These are phyloP conservation scores for Drosophila niveifrons DNA, from an alignment of 2,888 invertebrate genomes.

Conservation along the genomic window DNA sequence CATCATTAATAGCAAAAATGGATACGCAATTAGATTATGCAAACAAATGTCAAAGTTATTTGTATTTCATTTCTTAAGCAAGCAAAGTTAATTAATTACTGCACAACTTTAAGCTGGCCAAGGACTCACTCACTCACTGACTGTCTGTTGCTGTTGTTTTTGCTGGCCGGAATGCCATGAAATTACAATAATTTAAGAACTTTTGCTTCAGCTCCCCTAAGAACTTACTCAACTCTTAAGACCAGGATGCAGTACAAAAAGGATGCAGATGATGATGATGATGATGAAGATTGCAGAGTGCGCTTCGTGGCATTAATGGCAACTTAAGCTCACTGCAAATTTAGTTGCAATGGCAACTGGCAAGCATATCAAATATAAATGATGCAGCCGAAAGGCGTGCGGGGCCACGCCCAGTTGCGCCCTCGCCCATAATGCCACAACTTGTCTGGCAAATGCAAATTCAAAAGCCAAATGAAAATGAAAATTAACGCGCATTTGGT, in stretches of 20 bases:
- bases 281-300: slow-evolving; percentile 26
- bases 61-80: slow-evolving; percentile 77
- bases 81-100: slow-evolving; percentile 79
- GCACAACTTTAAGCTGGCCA: slow-evolving; percentile 53
- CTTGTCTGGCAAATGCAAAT: slow-evolving; percentile 56
- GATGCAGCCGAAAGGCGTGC: slow-evolving; percentile 36
- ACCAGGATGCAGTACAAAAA: slow-evolving; percentile 10
- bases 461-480: slow-evolving; percentile 59
- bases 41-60: slow-evolving; percentile 78
- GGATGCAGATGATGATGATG: slow-evolving; percentile 26
- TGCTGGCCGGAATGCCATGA: slow-evolving; percentile 38
- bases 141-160: slow-evolving; percentile 2
- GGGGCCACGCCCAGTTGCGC: slow-evolving; percentile 23
- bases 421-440: slow-evolving; percentile 31
- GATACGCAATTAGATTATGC: slow-evolving; percentile 70
- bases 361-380: slow-evolving; percentile 59
- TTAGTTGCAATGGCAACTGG: slow-evolving; percentile 35
- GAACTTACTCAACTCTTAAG: slow-evolving; percentile 37
- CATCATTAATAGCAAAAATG: slow-evolving; percentile 57
- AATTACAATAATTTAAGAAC: slow-evolving; percentile 76
- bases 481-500: slow-evolving; percentile 57
- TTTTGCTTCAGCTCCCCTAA: slow-evolving; percentile 54
- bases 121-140: slow-evolving; percentile 3
- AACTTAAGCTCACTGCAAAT: slow-evolving; percentile 64
- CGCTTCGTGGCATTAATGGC: slow-evolving; percentile 59